These are phyloP conservation scores for Drosophila burlai DNA, from an alignment of 1,140 invertebrate species.

Conservation along the genomic window DNA sequence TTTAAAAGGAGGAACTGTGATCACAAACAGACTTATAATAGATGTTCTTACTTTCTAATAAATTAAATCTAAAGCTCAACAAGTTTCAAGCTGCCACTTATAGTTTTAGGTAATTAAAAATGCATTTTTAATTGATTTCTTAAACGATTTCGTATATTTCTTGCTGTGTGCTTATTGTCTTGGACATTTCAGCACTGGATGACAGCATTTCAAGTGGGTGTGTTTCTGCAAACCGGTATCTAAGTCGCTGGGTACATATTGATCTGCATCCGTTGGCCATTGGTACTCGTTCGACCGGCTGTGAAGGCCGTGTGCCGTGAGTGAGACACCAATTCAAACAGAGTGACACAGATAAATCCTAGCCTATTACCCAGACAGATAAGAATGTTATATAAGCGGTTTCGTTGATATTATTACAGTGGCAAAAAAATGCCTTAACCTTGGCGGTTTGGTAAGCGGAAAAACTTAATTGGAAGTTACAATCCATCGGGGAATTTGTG, in stretches of 20 bases:
- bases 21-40: background rate
- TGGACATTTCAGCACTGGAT: conserved; percentile 10
- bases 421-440: conserved; percentile 14
- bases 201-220: conserved; percentile 52
- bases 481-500: conserved; percentile 1
- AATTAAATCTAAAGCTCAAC: background rate
- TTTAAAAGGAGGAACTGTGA: background rate
- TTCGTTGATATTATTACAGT: conserved; percentile 12
- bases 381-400: conserved; percentile 20
- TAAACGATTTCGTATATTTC: background rate
- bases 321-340: conserved; percentile 1
- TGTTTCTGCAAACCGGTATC: conserved; percentile 55
- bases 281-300: conserved; percentile 37
- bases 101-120: background rate
- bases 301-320: conserved; percentile 26
- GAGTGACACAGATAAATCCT: conserved; percentile 38
- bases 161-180: conserved; percentile 9
- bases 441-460: conserved; percentile 1
- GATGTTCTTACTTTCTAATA: background rate
- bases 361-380: conserved; percentile 1
- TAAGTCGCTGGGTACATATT: conserved; percentile 6
- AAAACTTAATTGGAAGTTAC: background rate
- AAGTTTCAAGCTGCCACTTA: no score
- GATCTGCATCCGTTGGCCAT: conserved; percentile 29
- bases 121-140: background rate